A percentile compares a stretch with the other conserved stretches of the same genome.
phyloP scores from a whole-genome alignment of 2,797 vertebrate genomes.

The Poecilia wingei region DNA sequence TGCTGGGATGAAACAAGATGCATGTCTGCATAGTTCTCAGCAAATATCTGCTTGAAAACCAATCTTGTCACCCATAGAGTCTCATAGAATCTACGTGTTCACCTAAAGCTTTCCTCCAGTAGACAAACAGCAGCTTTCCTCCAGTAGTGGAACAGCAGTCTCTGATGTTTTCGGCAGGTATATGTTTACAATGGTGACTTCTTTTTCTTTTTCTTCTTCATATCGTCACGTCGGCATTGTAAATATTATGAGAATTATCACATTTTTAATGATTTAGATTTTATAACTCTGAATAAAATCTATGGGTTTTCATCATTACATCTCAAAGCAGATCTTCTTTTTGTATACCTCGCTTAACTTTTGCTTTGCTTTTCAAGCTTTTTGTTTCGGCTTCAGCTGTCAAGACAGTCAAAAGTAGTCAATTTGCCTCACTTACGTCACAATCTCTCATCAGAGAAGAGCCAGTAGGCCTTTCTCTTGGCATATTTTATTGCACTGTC shows the following conservation, averaged over 20 bases:
- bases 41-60: neutral
- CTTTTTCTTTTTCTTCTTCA: neutral
- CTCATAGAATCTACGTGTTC: neutral
- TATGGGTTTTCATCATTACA: neutral
- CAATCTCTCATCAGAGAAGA: neutral
- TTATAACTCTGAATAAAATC: neutral
- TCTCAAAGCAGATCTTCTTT: neutral
- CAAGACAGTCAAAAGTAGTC: neutral
- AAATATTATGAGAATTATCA: neutral
- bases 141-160: neutral
- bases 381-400: neutral
- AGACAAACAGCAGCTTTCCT: neutral
- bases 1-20: neutral
- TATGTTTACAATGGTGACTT: neutral
- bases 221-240: neutral
- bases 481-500: neutral
- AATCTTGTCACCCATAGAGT: neutral
- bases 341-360: no score
- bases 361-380: no score
- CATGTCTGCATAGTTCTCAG: neutral
- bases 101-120: neutral
- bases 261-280: neutral
- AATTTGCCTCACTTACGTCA: neutral
- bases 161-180: neutral
- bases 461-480: neutral